Conservation (phyloP, 2,888 invertebrate genomes). For the Epistrophe eligans region DNA sequence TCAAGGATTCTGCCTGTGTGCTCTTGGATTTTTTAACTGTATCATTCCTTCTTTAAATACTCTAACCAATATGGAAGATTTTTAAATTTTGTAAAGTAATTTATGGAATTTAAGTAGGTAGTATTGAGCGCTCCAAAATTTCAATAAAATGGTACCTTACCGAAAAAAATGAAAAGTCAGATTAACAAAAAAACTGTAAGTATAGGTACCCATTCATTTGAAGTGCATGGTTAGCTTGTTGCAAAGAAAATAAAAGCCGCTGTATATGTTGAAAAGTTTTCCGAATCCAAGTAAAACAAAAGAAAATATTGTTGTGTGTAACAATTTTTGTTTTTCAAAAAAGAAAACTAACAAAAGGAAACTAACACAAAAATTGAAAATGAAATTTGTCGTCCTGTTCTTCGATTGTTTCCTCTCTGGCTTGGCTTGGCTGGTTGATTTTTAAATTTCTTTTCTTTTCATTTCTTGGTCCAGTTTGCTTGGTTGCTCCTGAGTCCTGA, state of each 20-base stretch:
- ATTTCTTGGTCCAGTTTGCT: conserved; percentile 68
- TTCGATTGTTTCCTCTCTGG: conserved; percentile 49
- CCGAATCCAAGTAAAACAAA: neutral
- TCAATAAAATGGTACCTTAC: too few species aligned
- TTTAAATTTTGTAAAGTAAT: too few species aligned
- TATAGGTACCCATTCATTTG: neutral
- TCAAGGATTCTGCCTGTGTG: too few species aligned
- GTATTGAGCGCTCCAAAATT: too few species aligned
- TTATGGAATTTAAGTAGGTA: too few species aligned
- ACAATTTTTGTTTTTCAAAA: neutral
- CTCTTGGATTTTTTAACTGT: too few species aligned
- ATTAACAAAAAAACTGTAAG: neutral
- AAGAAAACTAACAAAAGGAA: conserved; percentile 36
- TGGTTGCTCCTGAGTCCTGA: conserved; percentile 47
- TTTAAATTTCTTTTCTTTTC: conserved; percentile 26
- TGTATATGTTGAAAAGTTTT: neutral
- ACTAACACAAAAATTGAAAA: conserved; percentile 71
- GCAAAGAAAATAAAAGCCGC: neutral
- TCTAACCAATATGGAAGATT: too few species aligned
- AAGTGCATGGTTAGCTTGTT: neutral
- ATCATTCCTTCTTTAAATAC: too few species aligned
- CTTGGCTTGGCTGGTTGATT: conserved; percentile 32
- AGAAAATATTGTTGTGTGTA: neutral
- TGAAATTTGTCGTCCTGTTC: conserved; percentile 64
- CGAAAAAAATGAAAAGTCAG: neutral